Evolutionary conservation across 2,113 vertebrate species (phyloP), one percentile per base, ranked within the genome.

Genomic region (Triplophysa siluroides): DNA sequence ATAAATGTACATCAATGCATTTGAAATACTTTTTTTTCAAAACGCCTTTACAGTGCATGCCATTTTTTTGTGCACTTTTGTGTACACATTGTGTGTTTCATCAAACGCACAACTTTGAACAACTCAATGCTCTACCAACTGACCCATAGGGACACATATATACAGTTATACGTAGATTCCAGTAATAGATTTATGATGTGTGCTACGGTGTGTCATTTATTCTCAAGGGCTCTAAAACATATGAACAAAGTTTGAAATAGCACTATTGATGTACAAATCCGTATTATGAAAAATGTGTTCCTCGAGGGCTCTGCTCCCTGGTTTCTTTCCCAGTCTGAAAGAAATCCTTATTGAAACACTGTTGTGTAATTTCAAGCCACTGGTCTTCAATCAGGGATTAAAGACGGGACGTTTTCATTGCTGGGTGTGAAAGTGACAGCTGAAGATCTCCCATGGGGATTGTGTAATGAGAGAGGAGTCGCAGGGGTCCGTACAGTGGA

Each of bases 331-430:
- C 50, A 12, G 68, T 14, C 19, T 38, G 19, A 56, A 56, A 38
- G 5, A 33, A 38, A 3, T 54, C 45, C 8, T 8, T 9, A 29
- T 61, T 24, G 38, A 58, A 16, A 18, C 52, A 14, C 19, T 71
- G 11, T 38, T 21, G 33, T 23, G 45, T 52, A 52, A 71, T 71
- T 64, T 64, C 8, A 38, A 79, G n/a, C 8, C 21, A 24, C 80
- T 71, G 80, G 61, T 56, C 60, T 66, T 19, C 68, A 60, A 77
- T 78, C 74, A 82, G 80, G 29, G 58, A 78, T 82, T 71, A 78
- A 58, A 70, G 38, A 16, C 21, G 33, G 69, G 11, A 33, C 10
- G 43, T 52, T 79, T 63, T 62, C 24, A 63, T 63, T 71, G 60
- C 23, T 47, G 43, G n/a, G n/a, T 43, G 54, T 60, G 54, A 8